These are phyloP conservation scores for Macaca mulatta DNA, from an alignment of 2,113 vertebrate genomes.

Conservation along the genomic window DNA sequence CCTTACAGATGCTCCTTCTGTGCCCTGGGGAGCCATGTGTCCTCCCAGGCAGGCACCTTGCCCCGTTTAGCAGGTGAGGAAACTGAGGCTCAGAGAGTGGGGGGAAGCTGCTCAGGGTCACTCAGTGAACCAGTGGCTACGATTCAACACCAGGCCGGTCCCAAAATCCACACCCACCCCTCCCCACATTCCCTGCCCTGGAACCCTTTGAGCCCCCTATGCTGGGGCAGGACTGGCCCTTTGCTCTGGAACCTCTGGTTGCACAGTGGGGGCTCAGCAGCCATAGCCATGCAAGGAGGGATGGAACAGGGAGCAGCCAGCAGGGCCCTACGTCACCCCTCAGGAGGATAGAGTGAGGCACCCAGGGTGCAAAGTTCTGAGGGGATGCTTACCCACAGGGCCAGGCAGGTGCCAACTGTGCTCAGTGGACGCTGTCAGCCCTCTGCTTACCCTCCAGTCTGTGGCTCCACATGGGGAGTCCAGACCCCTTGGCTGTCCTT, in stretches of 20 bases:
- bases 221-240: neutral
- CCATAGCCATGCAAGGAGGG: neutral
- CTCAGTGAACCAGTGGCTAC: neutral
- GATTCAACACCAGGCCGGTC: neutral
- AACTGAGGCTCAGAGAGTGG: fast-evolving
- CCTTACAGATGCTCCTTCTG: fast-evolving
- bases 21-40: fast-evolving
- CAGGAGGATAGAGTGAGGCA: neutral
- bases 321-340: neutral
- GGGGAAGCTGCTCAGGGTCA: neutral
- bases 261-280: neutral
- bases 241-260: neutral
- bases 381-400: fast-evolving
- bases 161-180: neutral
- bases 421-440: neutral
- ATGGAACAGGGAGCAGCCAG: fast-evolving
- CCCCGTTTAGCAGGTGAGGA: neutral
- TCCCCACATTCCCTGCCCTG: neutral
- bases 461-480: neutral
- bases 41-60: neutral
- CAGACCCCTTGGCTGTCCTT: neutral
- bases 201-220: neutral
- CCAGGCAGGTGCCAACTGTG: neutral
- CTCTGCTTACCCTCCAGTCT: neutral
- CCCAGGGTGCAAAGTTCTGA: neutral